Base-by-base conservation (phyloP, 2,797 vertebrate genomes). In the Mareca strepera region DNA sequence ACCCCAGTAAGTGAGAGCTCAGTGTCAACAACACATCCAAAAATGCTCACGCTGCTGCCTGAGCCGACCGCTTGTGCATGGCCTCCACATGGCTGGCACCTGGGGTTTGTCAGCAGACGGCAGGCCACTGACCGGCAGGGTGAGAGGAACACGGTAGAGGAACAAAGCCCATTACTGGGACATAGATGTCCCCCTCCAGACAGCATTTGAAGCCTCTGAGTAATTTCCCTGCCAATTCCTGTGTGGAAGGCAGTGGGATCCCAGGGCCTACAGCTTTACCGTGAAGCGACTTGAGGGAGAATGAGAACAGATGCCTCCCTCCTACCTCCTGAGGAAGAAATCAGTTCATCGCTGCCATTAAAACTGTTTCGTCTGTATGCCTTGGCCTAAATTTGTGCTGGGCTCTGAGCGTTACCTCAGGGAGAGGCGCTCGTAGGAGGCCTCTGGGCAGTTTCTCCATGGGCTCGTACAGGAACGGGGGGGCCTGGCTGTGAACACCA, bases 121-220 rank as follows among this genome's bases (percentile, higher is more conserved):
- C 62, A 55, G 33, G 6, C 22, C 35, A 1, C 52, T 22, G 59
- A 7, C 23, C 7, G 25, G 10, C 4, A 3, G 3, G 26, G n/a
- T 4, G 44, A 17, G 35, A 68, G 50, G 20, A 66, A 39, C 63
- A 46, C 29, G 9, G 23, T 10, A 28, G 46, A 62, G 68, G 46
- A 55, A 52, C 28, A 5, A 0, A 2, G 17, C 58, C 46, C 17
- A 1, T 50, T 20, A 4, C 17, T 7, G 18, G 12, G 52, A 16
- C 29, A 25, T 1, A 6, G 14, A 9, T 60, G 33, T 15, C 8
- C 21, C 16, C 22, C 21, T 52, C 8, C n/a, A 12, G n/a, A 15
- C 44, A 43, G 25, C 15, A 9, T 52, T 11, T 25, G 25, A 22
- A 62, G 10, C 67, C 43, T 43, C 2, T 2, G 4, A 14, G 74